Evolutionary conservation across 2,113 vertebrate genomes (phyloP), one percentile per base, ranked within the genome.

Genomic region (Trachemys scripta): DNA sequence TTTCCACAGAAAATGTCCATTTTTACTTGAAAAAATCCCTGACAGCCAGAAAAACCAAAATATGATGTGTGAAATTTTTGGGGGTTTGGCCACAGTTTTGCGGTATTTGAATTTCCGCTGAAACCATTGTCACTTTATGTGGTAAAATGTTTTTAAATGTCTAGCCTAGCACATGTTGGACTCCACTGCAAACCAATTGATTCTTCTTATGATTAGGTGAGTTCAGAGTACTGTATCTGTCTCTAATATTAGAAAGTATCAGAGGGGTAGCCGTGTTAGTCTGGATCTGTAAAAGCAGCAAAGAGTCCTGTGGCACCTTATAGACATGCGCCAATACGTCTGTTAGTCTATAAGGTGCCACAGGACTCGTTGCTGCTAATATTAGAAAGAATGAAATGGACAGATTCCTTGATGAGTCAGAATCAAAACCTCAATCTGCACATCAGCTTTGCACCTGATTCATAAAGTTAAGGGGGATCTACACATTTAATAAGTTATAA

Each of bases 301-400:
- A 45, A 6, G 6, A 45, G 45, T 45, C 45, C 45, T 45, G 45
- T 45, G 45, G 45, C 45, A 45, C 45, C 45, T 45, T 45, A 45
- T 45, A 45, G 45, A 45, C 45, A 45, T 45, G 45, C 45, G 2
- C 45, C 45, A 45, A 45, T 45, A 45, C 45, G 5, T 45, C 45
- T 45, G 45, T 45, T 45, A 45, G 45, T 45, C 45, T 45, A 45
- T 45, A 45, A 45, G 6, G 45, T 45, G 45, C 45, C 45, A 45
- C 45, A 45, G 45, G 45, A 45, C 45, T 7, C 45, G 2, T 45
- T 45, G 45, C 45, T 45, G 45, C 35, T 88, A 97, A 97, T 97
- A 97, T 97, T 97, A 83, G 97, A 95, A 94, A 45, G 92, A 79
- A 93, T 96, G 89, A 97, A 97, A 97, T 94, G 85, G 85, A 91